Evolutionary conservation across 2,888 invertebrate genomes (phyloP).

Genomic region (Drosophila nr. perissopoda): DNA sequence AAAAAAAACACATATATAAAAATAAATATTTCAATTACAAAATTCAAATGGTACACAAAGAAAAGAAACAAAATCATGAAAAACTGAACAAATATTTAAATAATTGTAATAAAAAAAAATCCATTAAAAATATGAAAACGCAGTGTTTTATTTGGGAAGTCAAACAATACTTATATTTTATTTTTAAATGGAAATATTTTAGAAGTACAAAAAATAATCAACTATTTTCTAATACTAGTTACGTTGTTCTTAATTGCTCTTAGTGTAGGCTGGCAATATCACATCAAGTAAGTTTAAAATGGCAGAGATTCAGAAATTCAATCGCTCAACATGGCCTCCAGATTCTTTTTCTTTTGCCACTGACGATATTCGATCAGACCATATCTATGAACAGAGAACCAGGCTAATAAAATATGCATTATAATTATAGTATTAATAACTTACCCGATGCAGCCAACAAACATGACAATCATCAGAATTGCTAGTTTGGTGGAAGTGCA

Average conservation of each 20-base stretch:
- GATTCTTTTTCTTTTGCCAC: conserved; percentile 73
- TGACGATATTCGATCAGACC: conserved; percentile 81
- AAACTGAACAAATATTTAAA: conserved; percentile 77
- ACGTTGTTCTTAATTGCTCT: conserved; percentile 43
- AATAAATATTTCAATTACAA: conserved; percentile 61
- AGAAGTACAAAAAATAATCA: background rate
- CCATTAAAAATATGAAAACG: conserved; percentile 52
- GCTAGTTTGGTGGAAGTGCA: conserved; percentile 91
- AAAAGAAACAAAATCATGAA: conserved; percentile 50
- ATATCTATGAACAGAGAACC: conserved; percentile 66
- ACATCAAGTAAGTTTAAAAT: conserved; percentile 36
- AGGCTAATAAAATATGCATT: background rate
- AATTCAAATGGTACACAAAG: conserved; percentile 71
- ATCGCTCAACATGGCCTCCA: conserved; percentile 72
- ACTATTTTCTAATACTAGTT: conserved; percentile 2
- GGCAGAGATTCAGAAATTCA: conserved; percentile 6
- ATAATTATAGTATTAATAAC: conserved; percentile 14
- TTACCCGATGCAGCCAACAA: conserved; percentile 91
- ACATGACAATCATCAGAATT: conserved; percentile 88
- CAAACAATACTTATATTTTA: background rate
- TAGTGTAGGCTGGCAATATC: conserved; percentile 54
- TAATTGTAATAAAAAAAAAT: conserved; percentile 79
- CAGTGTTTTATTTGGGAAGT: conserved; percentile 12
- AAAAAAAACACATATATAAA: conserved; percentile 32
- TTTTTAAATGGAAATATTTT: background rate